These are phyloP conservation scores for Megaceryle alcyon DNA, from an alignment of 2,797 vertebrate genomes.

Conservation along the genomic window DNA sequence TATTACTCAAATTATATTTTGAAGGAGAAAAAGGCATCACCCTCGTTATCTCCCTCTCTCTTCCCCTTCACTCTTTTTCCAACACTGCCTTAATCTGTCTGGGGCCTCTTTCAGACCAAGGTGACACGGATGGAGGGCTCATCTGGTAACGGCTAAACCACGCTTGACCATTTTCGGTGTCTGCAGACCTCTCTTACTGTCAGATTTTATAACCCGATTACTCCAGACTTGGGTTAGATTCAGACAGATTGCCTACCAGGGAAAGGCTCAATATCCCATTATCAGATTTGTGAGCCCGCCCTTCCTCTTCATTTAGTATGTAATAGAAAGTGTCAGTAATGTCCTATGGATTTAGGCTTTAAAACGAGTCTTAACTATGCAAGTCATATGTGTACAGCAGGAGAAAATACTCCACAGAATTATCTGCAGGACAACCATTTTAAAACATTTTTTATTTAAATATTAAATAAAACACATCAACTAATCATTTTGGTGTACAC, in stretches of 20 bases:
- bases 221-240: constrained; percentile 23
- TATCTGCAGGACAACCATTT: not conserved
- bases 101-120: not conserved
- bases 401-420: not conserved
- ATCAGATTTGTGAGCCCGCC: constrained; percentile 49
- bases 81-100: not conserved
- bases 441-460: constrained; percentile 83
- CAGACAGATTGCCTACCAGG: constrained; percentile 60
- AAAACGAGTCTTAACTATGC: not conserved
- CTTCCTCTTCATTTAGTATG: constrained; percentile 37
- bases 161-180: not conserved
- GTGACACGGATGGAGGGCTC: not conserved
- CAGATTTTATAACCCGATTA: constrained; percentile 59
- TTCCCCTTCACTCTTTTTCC: not conserved
- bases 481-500: constrained; percentile 79
- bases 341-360: not conserved
- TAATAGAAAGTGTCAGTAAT: constrained; percentile 12
- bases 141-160: not conserved
- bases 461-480: constrained; percentile 84
- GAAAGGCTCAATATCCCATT: constrained; percentile 66
- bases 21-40: not conserved
- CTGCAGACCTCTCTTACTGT: not conserved
- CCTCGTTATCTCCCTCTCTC: not conserved
- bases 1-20: not conserved
- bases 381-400: not conserved